Percentiles rank a stretch among this genome's conserved stretches.
These are phyloP conservation scores for Lasaia peninsularis DNA, from an alignment of 1,140 invertebrate genomes.

Conservation along the genomic window DNA sequence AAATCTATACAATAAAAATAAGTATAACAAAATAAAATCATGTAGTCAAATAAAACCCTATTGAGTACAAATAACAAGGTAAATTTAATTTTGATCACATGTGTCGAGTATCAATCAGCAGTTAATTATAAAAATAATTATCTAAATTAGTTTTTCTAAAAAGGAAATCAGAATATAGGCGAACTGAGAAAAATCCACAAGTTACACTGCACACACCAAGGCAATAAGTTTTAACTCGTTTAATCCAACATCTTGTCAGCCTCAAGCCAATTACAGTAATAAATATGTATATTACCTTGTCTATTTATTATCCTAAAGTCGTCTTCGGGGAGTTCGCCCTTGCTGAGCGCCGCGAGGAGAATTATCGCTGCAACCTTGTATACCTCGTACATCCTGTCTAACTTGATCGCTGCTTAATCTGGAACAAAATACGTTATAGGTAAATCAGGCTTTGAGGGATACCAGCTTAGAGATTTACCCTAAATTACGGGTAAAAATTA, in stretches of 20 bases:
- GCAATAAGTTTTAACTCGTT: neutral
- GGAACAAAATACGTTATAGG: slow-evolving; percentile 33
- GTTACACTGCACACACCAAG: neutral
- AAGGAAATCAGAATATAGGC: too few species aligned
- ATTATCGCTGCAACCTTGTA: slow-evolving; percentile 51
- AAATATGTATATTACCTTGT: slow-evolving; percentile 41
- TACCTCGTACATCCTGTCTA: slow-evolving; percentile 35
- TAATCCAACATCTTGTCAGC: neutral
- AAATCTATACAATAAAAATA: too few species aligned
- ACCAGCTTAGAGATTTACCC: too few species aligned
- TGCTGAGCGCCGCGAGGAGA: slow-evolving; percentile 46
- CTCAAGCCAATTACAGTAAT: neutral
- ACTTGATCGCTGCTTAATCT: slow-evolving; percentile 28
- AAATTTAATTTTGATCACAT: too few species aligned
- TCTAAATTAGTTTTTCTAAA: too few species aligned
- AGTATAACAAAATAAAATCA: too few species aligned
- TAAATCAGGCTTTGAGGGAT: neutral
- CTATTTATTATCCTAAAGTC: slow-evolving; percentile 71
- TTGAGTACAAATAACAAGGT: too few species aligned
- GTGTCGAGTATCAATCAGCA: too few species aligned
- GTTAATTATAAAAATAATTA: too few species aligned
- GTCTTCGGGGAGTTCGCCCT: slow-evolving; percentile 60
- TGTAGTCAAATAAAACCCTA: too few species aligned
- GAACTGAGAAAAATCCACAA: too few species aligned
- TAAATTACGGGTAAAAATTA: too few species aligned